Conservation (phyloP, 2,797 vertebrate species). For the Manis javanica region DNA sequence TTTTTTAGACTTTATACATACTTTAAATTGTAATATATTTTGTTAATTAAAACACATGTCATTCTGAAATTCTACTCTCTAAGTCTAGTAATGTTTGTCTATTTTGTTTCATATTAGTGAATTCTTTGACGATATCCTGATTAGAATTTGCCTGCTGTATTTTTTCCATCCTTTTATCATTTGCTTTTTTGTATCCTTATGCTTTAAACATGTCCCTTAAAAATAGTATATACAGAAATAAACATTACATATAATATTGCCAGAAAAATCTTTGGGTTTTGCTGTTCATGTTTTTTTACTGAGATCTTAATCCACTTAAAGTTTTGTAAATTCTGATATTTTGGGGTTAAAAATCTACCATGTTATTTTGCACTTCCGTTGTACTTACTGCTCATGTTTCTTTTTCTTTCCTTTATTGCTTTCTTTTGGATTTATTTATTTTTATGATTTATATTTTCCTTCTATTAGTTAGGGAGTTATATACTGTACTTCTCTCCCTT, state of each 20-base stretch:
- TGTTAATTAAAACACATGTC: not conserved
- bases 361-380: constrained; percentile 23
- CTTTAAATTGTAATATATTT: not conserved
- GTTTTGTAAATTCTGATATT: not conserved
- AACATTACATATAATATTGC: not conserved
- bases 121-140: not conserved
- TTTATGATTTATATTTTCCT: not conserved
- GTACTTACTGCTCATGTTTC: not conserved
- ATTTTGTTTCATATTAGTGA: constrained; percentile 18
- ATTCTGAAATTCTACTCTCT: constrained; percentile 4
- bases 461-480: not conserved
- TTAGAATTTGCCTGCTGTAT: not conserved
- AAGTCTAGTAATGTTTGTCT: not conserved
- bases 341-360: not conserved
- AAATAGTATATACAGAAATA: not conserved
- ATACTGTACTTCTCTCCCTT: not conserved
- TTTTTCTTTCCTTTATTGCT: not conserved
- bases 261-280: not conserved
- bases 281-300: not conserved
- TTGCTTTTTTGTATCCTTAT: not conserved
- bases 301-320: not conserved
- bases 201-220: not conserved
- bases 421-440: not conserved
- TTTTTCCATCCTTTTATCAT: not conserved
- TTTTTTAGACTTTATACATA: not conserved